These are phyloP conservation scores for Eristalis pertinax DNA, from an alignment of 2,888 invertebrate genomes.

Conservation along the genomic window DNA sequence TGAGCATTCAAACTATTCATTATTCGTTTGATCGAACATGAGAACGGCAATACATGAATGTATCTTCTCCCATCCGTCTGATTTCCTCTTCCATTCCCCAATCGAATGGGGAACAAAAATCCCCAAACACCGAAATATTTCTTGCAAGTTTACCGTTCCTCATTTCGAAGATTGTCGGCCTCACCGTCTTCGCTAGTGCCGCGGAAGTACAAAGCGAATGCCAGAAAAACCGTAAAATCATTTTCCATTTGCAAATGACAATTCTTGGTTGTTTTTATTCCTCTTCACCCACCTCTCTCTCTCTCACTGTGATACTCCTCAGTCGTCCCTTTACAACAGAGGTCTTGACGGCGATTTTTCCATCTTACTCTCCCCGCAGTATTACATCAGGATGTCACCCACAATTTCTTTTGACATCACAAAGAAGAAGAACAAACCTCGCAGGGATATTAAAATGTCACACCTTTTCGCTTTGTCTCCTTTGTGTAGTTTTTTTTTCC, in stretches of 20 bases:
- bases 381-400: conserved; percentile 46
- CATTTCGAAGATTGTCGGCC: no score
- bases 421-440: conserved; percentile 41
- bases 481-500: conserved; percentile 1
- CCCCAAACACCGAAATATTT: background rate
- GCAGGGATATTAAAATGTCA: conserved; percentile 66
- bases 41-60: no score
- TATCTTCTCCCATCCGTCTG: background rate
- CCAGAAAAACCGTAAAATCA: conserved; percentile 2
- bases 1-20: no score
- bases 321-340: no score
- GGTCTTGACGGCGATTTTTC: background rate
- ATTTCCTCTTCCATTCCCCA: background rate
- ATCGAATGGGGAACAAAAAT: background rate
- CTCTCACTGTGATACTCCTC: background rate
- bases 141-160: background rate
- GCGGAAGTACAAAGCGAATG: conserved; percentile 13
- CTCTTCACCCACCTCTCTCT: background rate
- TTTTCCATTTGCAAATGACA: conserved; percentile 38
- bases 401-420: conserved; percentile 55
- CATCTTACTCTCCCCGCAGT: background rate
- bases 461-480: conserved; percentile 22
- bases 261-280: conserved; percentile 18
- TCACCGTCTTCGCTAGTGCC: background rate
- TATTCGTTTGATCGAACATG: no score